phyloP scores from a whole-genome alignment of 2,113 vertebrate species.

The Rhombomys opimus region DNA sequence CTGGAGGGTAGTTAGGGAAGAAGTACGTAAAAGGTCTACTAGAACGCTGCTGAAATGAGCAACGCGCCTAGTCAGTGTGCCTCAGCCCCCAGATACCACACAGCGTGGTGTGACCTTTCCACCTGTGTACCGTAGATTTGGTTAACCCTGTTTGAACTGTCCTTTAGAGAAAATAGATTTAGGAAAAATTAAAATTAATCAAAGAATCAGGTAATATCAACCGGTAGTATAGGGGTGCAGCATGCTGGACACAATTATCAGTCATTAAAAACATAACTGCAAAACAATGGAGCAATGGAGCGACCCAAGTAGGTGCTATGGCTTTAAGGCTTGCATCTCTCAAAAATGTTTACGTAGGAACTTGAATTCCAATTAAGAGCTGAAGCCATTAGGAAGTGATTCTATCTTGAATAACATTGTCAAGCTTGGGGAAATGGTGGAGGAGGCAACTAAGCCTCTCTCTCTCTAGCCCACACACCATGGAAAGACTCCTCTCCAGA shows the following conservation, averaged over 20 bases:
- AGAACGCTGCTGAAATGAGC: background rate
- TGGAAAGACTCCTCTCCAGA: background rate
- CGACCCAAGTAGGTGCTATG: too few species aligned
- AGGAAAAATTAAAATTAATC: background rate
- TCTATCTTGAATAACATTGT: background rate
- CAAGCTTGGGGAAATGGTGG: background rate
- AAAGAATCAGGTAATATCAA: background rate
- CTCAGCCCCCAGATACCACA: background rate
- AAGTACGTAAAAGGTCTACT: fast-evolving
- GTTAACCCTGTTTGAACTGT: background rate
- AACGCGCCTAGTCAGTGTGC: background rate
- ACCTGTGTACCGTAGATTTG: background rate
- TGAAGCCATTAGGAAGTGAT: background rate
- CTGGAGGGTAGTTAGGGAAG: background rate
- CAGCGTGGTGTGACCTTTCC: background rate
- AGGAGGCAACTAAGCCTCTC: background rate
- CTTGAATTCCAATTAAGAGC: background rate
- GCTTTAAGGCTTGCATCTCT: background rate
- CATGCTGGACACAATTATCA: background rate
- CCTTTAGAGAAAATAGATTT: background rate
- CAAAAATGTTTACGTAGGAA: background rate
- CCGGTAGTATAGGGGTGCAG: background rate
- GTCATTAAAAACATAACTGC: background rate
- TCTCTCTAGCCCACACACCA: background rate
- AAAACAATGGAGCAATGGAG: background rate